Base-by-base conservation (phyloP, 2,888 invertebrate species). In the Petrophora chlorosata region DNA sequence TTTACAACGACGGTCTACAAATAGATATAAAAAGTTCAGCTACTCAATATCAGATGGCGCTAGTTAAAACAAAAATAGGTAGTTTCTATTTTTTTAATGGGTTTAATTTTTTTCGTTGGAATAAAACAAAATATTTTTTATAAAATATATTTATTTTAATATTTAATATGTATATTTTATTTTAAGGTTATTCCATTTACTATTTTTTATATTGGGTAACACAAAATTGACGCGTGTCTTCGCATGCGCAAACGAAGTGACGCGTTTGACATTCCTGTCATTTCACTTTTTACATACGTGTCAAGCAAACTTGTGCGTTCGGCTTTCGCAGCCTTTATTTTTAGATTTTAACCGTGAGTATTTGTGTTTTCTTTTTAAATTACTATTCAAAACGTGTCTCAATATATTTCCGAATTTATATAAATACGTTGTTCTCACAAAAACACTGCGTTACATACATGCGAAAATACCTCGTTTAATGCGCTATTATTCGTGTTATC, bases 201-300 rank as follows among this genome's bases (percentile, higher is more conserved):
- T 4, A 22, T 8, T 23, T 44, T 33, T 39, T 15, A 8, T 2
- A 4, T 3, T 5, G 5, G 53, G 73, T 54, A 73, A 71, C 65
- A 65, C 50, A 33, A 57, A 59, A 42, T 23, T 61, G 73, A 71
- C 76, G 76, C 76, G 76, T 76, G 76, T 76, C 74, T 59, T 47
- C 54, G 58, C 57, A 55, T 67, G 70, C 67, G 69, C 68, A 64
- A 61, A 62, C 52, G 58, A 57, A 61, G 65, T 73, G 76, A 79
- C 80, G 76, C 73, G 75, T 75, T 68, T 76, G 80, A 79, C 79
- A 63, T 66, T 63, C 70, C 36, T 43, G 43, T 40, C 38, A 39
- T 80, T 56, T 84, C 82, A 85, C 82, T 88, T 89, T 79, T 84
- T 85, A 84, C 76, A 79, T 88, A 90, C 89, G 89, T 90, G 89